phyloP scores from a whole-genome alignment of 2,888 invertebrate species.

The Bhutanitis thaidina region DNA sequence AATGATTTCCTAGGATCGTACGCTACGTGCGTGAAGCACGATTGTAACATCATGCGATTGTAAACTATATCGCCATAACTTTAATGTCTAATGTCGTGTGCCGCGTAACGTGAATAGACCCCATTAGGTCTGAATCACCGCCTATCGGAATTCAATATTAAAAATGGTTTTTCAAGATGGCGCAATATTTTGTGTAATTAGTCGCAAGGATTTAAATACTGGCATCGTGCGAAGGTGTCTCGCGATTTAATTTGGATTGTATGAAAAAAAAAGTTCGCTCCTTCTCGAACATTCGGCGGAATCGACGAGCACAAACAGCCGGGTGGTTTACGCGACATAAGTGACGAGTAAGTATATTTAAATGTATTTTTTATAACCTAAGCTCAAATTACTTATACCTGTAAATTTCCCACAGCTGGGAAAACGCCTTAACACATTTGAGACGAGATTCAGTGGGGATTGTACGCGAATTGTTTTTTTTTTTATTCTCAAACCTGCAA shows the following conservation, averaged over 20 bases:
- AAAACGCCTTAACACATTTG: no score
- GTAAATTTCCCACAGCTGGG: no score
- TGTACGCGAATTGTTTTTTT: no score
- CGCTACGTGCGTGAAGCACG: conserved; percentile 9
- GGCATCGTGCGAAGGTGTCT: not conserved
- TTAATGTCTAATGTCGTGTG: not conserved
- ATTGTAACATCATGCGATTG: not conserved
- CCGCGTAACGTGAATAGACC: not conserved
- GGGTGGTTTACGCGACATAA: no score
- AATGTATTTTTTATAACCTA: no score
- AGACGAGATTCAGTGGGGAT: no score
- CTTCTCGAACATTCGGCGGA: not conserved
- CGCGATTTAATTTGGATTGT: not conserved
- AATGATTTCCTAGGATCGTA: conserved; percentile 11
- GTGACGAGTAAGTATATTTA: no score
- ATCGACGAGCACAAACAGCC: not conserved
- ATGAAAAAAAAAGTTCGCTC: not conserved
- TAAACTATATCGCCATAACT: not conserved
- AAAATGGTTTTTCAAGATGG: conserved; percentile 14
- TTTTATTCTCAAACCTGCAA: no score
- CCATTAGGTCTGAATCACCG: conserved; percentile 12
- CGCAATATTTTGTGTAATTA: conserved; percentile 9
- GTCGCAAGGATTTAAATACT: not conserved
- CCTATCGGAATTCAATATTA: conserved; percentile 9
- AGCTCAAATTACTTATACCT: no score